These are phyloP conservation scores for Drosophila cardini DNA, from an alignment of 1,140 invertebrate genomes.

Conservation along the genomic window DNA sequence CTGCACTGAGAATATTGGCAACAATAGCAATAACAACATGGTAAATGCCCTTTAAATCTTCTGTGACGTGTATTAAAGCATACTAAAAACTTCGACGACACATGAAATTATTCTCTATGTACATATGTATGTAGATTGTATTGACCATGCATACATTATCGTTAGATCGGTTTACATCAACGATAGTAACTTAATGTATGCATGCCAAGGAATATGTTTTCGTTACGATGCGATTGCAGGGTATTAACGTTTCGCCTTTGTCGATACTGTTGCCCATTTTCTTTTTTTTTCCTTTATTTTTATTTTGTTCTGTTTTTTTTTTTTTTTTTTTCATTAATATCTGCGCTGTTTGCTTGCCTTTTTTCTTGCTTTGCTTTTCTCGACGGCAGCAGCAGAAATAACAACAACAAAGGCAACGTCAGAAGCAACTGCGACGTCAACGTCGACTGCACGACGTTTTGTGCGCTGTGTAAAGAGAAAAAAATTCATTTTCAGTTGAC, in stretches of 20 bases:
- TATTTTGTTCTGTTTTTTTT: conserved; percentile 57
- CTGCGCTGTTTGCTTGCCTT: conserved; percentile 61
- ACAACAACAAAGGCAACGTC: conserved; percentile 25
- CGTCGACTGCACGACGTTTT: conserved; percentile 64
- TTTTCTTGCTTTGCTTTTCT: conserved; percentile 51
- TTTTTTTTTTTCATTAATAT: conserved; percentile 72
- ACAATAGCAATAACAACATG: conserved; percentile 39
- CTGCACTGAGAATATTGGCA: conserved; percentile 55
- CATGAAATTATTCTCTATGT: too few relatives aligned
- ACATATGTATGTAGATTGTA: too few relatives aligned
- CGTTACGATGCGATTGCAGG: conserved; percentile 27
- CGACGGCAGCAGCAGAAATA: conserved; percentile 39
- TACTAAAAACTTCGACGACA: too few relatives aligned
- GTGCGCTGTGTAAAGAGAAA: conserved; percentile 72
- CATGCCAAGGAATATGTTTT: background rate
- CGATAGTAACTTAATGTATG: background rate
- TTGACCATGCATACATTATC: too few relatives aligned
- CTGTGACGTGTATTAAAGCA: background rate
- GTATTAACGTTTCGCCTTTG: conserved; percentile 50
- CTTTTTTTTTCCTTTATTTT: conserved; percentile 70
- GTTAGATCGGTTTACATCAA: too few relatives aligned
- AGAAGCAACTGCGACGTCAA: conserved; percentile 51
- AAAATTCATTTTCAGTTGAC: conserved; percentile 79
- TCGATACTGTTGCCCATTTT: conserved; percentile 55
- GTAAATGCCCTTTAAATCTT: conserved; percentile 28